These are phyloP conservation scores for Aphelenchoides fujianensis DNA, from an alignment of 1,140 invertebrate genomes.

Conservation along the genomic window DNA sequence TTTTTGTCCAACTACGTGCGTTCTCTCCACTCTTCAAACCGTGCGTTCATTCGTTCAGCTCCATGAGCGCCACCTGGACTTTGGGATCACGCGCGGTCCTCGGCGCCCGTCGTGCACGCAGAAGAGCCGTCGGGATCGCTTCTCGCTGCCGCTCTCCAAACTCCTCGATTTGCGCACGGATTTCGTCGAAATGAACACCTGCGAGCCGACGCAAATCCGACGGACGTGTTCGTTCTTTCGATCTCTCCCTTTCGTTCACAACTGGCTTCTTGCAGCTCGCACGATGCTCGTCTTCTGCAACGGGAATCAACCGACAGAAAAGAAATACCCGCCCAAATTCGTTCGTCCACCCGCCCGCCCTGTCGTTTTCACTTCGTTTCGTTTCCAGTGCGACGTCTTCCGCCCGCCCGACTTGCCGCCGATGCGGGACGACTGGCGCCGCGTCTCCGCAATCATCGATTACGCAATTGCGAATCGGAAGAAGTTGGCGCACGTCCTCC, in stretches of 20 bases:
- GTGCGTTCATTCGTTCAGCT: neutral
- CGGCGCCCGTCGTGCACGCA: neutral
- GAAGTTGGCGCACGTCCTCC: neutral
- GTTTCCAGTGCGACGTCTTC: neutral
- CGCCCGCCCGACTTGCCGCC: neutral
- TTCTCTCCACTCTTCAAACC: neutral
- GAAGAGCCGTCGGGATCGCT: neutral
- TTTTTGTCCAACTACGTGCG: neutral
- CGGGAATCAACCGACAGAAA: neutral
- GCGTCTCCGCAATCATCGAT: neutral
- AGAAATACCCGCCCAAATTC: neutral
- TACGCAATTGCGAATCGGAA: neutral
- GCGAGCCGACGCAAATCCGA: neutral
- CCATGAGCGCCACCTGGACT: neutral
- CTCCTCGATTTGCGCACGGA: neutral
- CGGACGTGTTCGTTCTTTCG: neutral
- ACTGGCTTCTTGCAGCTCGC: neutral
- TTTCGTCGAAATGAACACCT: constrained; percentile 7
- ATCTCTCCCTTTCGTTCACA: neutral
- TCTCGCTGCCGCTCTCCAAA: neutral
- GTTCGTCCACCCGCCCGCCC: neutral
- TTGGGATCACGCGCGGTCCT: neutral
- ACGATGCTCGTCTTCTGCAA: neutral
- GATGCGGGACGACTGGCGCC: neutral
- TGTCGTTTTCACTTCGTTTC: neutral